A percentile compares a stretch with the other conserved stretches of the same genome.
These are phyloP conservation scores for Silvanus unidentatus DNA, from an alignment of 2,888 invertebrate species.

Conservation along the genomic window DNA sequence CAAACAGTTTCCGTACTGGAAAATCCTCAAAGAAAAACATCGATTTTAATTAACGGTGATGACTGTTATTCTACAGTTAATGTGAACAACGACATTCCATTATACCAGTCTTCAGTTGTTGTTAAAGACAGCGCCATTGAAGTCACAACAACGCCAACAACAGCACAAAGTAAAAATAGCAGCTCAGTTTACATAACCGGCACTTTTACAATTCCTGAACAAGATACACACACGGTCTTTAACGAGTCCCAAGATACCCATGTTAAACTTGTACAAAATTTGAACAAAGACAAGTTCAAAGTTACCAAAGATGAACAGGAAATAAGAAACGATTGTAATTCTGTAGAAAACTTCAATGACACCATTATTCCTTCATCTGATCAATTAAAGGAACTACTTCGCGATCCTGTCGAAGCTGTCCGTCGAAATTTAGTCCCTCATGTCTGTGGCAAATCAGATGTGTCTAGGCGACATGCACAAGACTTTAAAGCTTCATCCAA, in stretches of 20 bases:
- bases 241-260: not conserved
- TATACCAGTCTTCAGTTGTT: constrained; percentile 68
- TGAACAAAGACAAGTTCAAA: constrained; percentile 7
- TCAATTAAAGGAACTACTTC: constrained; percentile 53
- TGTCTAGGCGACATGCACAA: constrained; percentile 43
- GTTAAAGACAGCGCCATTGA: constrained; percentile 53
- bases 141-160: constrained; percentile 13
- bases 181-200: constrained; percentile 45
- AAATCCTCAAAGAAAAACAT: constrained; percentile 52
- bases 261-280: not conserved
- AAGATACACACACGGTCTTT: constrained; percentile 3
- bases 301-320: constrained; percentile 16
- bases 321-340: constrained; percentile 9
- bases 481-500: constrained; percentile 15
- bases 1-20: constrained; percentile 36
- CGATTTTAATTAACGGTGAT: constrained; percentile 67
- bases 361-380: constrained; percentile 23
- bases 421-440: constrained; percentile 69
- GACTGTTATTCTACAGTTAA: constrained; percentile 73
- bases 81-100: constrained; percentile 61
- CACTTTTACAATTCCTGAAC: constrained; percentile 26
- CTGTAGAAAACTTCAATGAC: constrained; percentile 24
- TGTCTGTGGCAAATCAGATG: constrained; percentile 61
- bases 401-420: constrained; percentile 72
- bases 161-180: constrained; percentile 29